These are phyloP conservation scores for Agriotes lineatus DNA, from an alignment of 2,888 invertebrate species.

Conservation along the genomic window DNA sequence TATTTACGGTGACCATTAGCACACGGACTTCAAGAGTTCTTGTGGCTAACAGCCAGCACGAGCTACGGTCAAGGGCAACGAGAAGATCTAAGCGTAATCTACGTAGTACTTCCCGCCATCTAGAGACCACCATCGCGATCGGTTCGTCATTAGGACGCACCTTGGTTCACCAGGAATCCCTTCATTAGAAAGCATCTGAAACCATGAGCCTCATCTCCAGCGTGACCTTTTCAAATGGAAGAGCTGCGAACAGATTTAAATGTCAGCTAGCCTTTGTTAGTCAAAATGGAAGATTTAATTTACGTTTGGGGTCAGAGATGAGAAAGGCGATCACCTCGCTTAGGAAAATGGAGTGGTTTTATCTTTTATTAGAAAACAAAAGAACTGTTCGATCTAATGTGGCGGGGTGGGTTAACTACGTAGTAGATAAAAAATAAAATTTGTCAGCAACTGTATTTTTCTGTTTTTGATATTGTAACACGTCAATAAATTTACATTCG, in stretches of 20 bases:
- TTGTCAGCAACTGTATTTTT: neutral
- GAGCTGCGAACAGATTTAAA: neutral
- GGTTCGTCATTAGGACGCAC: neutral
- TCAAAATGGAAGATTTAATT: neutral
- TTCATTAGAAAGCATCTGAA: slow-evolving; percentile 1
- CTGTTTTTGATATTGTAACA: neutral
- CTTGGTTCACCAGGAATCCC: neutral
- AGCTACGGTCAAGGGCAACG: slow-evolving; percentile 49
- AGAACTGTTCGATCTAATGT: no score
- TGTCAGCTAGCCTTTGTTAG: neutral
- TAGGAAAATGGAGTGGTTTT: no score
- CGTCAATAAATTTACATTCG: neutral
- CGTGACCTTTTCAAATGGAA: neutral
- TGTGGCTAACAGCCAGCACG: slow-evolving; percentile 33
- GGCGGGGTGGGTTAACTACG: no score
- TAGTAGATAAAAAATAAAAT: no score
- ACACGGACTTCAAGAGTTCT: neutral
- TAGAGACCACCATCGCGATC: slow-evolving; percentile 1
- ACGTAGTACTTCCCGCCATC: neutral
- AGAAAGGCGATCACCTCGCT: neutral
- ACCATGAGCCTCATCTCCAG: neutral
- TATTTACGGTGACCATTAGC: neutral
- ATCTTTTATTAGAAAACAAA: no score
- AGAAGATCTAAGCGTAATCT: slow-evolving; percentile 34
- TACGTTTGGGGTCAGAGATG: neutral